A percentile compares a stretch with the other conserved stretches of the same genome.
phyloP scores from a whole-genome alignment of 2,113 vertebrate species.

The Prunella fulvescens region DNA sequence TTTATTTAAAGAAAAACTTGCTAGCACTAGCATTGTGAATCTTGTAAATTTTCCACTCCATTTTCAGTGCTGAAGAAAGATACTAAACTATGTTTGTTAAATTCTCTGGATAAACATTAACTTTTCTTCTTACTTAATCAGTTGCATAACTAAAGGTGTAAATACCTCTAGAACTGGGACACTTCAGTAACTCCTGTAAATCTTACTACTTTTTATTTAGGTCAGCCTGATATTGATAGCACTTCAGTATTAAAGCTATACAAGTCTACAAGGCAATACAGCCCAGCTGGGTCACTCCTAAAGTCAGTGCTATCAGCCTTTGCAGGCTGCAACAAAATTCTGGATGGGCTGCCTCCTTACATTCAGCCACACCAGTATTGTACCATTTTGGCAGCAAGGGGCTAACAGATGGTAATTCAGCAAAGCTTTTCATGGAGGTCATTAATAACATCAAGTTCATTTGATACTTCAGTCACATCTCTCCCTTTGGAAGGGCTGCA shows the following conservation, averaged over 20 bases:
- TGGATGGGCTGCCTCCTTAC: background rate
- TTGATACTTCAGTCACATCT: background rate
- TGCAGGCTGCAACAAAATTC: background rate
- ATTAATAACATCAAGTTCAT: slow-evolving; percentile 9
- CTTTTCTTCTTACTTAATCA: background rate
- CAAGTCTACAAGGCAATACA: background rate
- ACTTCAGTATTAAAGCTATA: background rate
- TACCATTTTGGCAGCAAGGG: background rate
- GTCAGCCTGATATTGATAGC: background rate
- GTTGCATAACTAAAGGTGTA: background rate
- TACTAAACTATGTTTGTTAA: background rate
- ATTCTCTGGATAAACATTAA: background rate
- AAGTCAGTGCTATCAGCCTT: background rate
- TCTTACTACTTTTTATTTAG: background rate
- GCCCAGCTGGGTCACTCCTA: background rate
- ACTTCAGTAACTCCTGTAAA: background rate
- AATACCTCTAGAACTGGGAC: background rate
- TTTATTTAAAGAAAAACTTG: background rate
- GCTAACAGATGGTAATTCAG: background rate
- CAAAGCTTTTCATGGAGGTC: background rate
- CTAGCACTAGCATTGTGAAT: background rate
- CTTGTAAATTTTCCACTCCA: background rate
- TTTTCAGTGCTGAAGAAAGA: background rate
- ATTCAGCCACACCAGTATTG: background rate
- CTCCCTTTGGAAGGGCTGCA: background rate